Percentiles rank a stretch among this genome's conserved stretches.
These are phyloP conservation scores for Nemopilema nomurai DNA, from an alignment of 30 jellyfish, hydroid and myxozoan species.

Conservation along the genomic window DNA sequence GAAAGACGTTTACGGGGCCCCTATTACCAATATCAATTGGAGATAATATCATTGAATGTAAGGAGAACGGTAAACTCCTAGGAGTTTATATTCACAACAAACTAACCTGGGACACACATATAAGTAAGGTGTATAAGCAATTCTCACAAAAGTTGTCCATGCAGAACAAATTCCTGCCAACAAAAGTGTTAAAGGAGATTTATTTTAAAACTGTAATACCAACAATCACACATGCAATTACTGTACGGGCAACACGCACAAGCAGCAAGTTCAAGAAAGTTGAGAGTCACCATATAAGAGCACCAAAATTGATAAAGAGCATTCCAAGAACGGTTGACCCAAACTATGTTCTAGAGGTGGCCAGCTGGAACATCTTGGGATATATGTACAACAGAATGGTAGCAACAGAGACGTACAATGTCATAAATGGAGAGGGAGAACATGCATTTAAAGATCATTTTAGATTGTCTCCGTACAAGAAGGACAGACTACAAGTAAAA, in stretches of 20 bases:
- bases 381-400: constrained; percentile 7
- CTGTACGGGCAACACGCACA: constrained; percentile 10
- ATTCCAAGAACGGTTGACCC: constrained; percentile 18
- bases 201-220: constrained; percentile 14
- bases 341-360: constrained; percentile 18
- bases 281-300: constrained; percentile 20
- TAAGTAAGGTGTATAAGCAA: constrained; percentile 21
- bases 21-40: constrained; percentile 19
- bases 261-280: constrained; percentile 11
- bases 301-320: constrained; percentile 13
- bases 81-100: constrained; percentile 18
- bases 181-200: constrained; percentile 20
- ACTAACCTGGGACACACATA: constrained; percentile 16
- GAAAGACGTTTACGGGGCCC: constrained; percentile 39
- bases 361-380: constrained; percentile 24
- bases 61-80: constrained; percentile 5
- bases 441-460: constrained; percentile 40
- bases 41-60: constrained; percentile 16
- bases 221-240: constrained; percentile 9
- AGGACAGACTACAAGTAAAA: not conserved
- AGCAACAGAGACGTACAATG: constrained; percentile 40
- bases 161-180: constrained; percentile 7
- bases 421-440: constrained; percentile 38
- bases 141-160: constrained; percentile 28
- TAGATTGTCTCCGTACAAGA: constrained; percentile 41